phyloP scores from a whole-genome alignment of 2,113 vertebrate genomes.

The Mastomys coucha region DNA sequence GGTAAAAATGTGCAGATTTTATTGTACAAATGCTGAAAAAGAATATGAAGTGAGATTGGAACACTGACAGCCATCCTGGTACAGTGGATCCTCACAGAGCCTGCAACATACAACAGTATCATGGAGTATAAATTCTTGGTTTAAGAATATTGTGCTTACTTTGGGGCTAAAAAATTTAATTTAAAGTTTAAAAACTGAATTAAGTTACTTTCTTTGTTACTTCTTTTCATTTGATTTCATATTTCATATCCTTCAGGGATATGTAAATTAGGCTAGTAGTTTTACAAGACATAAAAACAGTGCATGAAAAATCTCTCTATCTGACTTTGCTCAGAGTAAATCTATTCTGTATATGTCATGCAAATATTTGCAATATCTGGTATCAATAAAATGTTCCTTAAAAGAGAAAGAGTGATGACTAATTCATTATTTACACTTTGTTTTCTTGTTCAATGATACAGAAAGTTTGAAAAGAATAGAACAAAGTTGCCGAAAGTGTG shows the following conservation, averaged over 20 bases:
- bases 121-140: not conserved
- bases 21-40: not conserved
- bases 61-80: not conserved
- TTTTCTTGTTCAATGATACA: slow-evolving; percentile 43
- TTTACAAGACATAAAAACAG: slow-evolving; percentile 2
- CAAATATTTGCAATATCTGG: slow-evolving; percentile 34
- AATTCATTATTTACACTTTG: slow-evolving; percentile 43
- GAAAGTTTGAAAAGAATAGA: not conserved
- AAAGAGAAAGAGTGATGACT: not conserved
- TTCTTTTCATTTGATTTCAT: slow-evolving; percentile 48
- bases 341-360: not conserved
- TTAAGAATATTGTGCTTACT: not conserved
- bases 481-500: not conserved
- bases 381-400: not conserved
- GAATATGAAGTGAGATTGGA: not conserved
- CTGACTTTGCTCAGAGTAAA: slow-evolving; percentile 24
- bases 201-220: slow-evolving; percentile 6
- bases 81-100: not conserved
- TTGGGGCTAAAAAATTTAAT: not conserved
- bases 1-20: not conserved
- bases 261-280: slow-evolving; percentile 20
- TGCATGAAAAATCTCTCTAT: not conserved
- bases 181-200: not conserved
- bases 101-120: not conserved
- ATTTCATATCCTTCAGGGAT: not conserved